Conservation (phyloP, 2,888 invertebrate genomes). For the Limenitis camilla region DNA sequence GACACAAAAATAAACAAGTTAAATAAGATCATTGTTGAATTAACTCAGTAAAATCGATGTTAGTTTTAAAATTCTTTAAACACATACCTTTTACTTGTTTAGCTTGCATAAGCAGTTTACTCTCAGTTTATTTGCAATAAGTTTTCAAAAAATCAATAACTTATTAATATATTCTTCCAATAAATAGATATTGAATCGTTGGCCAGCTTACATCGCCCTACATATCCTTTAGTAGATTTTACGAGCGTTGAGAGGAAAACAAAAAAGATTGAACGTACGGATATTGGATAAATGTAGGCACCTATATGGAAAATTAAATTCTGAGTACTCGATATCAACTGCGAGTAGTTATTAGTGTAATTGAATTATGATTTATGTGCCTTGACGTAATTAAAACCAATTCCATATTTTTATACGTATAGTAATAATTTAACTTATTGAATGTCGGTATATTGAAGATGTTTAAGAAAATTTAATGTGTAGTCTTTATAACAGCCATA, state of each 20-base stretch:
- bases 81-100: too few relatives aligned
- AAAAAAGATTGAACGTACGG: constrained; percentile 12
- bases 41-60: too few relatives aligned
- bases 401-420: too few relatives aligned
- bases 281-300: constrained; percentile 7
- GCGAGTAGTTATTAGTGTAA: not conserved
- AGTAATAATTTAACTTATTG: too few relatives aligned
- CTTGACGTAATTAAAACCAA: too few relatives aligned
- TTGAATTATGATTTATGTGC: not conserved
- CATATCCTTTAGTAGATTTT: constrained; percentile 15
- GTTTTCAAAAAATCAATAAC: not conserved
- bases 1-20: too few relatives aligned
- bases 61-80: too few relatives aligned
- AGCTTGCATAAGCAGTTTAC: too few relatives aligned
- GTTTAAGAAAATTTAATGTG: too few relatives aligned
- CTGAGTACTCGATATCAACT: constrained; percentile 6
- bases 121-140: not conserved
- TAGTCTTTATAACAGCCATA: too few relatives aligned
- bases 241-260: constrained; percentile 14
- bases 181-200: constrained; percentile 3
- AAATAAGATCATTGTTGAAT: too few relatives aligned
- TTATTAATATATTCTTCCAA: not conserved
- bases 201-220: constrained; percentile 5
- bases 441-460: too few relatives aligned
- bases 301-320: constrained; percentile 12